phyloP scores from a whole-genome alignment of 1,140 invertebrate genomes.

The Brachionus plicatilis region DNA sequence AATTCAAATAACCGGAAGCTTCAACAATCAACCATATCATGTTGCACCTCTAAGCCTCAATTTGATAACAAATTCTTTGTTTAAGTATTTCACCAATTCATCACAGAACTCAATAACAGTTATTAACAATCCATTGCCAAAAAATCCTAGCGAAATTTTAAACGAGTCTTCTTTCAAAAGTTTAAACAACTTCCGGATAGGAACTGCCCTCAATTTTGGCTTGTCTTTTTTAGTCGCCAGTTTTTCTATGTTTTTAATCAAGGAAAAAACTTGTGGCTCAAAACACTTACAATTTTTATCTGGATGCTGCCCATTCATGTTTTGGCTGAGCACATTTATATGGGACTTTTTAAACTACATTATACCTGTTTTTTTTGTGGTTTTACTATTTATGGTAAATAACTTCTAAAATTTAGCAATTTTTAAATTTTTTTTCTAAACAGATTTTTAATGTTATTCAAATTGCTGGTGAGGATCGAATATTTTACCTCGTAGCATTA shows the following conservation, averaged over 20 bases:
- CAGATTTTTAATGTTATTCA: not conserved
- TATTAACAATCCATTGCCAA: constrained; percentile 34
- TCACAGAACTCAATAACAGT: not conserved
- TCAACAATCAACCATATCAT: constrained; percentile 40
- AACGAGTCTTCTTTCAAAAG: not conserved
- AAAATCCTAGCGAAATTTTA: not conserved
- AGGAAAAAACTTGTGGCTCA: constrained; percentile 25
- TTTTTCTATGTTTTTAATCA: constrained; percentile 31
- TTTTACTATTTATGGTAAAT: constrained; percentile 41
- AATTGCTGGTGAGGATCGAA: not conserved
- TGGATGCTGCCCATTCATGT: constrained; percentile 63
- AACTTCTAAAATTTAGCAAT: not conserved
- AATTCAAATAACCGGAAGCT: not conserved
- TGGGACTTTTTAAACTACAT: constrained; percentile 63
- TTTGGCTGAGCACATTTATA: constrained; percentile 66
- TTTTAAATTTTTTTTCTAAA: not conserved
- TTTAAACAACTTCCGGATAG: not conserved
- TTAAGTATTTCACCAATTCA: not conserved
- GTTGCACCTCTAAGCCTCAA: not conserved
- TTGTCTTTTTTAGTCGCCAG: constrained; percentile 15
- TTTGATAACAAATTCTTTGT: constrained; percentile 12
- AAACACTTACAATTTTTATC: constrained; percentile 45
- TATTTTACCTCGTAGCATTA: constrained; percentile 36
- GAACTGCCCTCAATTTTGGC: not conserved
- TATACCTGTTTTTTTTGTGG: constrained; percentile 46